Evolutionary conservation across 1,140 invertebrate species (phyloP).

Genomic region (Babylonia areolata): DNA sequence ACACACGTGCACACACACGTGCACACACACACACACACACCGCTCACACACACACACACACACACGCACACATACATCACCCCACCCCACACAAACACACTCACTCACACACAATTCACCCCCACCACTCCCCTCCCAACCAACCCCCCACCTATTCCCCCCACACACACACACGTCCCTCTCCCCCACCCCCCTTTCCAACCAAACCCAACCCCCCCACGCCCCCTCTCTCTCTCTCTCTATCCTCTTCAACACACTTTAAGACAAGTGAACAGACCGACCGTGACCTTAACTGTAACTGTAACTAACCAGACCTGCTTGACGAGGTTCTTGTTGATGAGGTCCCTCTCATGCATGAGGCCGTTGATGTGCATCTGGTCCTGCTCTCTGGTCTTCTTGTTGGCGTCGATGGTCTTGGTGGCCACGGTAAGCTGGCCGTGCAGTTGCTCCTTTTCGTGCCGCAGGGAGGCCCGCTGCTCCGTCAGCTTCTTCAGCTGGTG

Average conservation of each 20-base stretch:
- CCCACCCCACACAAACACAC: too few species aligned
- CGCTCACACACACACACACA: not conserved
- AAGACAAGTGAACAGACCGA: too few species aligned
- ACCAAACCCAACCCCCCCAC: too few species aligned
- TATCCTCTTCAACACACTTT: too few species aligned
- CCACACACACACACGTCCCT: too few species aligned
- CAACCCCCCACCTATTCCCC: too few species aligned
- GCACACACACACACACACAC: not conserved
- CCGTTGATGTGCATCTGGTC: not conserved
- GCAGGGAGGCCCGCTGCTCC: not conserved
- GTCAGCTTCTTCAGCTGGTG: not conserved
- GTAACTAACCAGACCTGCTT: slow-evolving; percentile 22
- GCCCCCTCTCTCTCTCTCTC: too few species aligned
- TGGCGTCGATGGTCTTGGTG: not conserved
- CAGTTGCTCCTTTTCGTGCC: not conserved
- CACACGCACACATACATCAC: not conserved
- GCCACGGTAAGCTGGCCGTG: not conserved
- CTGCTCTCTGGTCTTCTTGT: not conserved
- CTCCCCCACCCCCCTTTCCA: too few species aligned
- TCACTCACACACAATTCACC: too few species aligned
- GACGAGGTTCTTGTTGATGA: not conserved
- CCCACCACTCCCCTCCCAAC: too few species aligned
- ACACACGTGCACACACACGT: not conserved
- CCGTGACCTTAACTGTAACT: too few species aligned
- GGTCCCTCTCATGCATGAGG: slow-evolving; percentile 3